A percentile compares a stretch with the other conserved stretches of the same genome.
These are phyloP conservation scores for Stomorhina lunata DNA, from an alignment of 2,888 invertebrate genomes.

Conservation along the genomic window DNA sequence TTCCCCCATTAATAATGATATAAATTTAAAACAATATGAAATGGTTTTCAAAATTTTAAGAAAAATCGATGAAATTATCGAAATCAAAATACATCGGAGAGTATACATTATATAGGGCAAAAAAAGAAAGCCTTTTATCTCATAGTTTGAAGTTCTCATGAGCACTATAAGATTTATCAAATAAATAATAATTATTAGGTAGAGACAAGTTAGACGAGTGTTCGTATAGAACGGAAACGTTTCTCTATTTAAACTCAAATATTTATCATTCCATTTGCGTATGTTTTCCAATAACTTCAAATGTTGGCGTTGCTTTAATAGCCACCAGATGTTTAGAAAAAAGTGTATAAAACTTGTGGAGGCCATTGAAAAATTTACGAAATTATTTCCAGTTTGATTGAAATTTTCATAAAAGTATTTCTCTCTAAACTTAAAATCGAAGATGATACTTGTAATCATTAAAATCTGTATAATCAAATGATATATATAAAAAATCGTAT, in stretches of 20 bases:
- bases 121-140: not conserved
- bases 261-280: not conserved
- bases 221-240: not conserved
- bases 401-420: not conserved
- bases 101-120: not conserved
- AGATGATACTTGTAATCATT: slow-evolving; percentile 44
- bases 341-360: slow-evolving; percentile 66
- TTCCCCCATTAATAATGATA: not conserved
- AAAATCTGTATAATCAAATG: not conserved
- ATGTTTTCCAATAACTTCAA: slow-evolving; percentile 3
- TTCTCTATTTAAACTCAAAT: not conserved
- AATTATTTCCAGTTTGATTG: slow-evolving; percentile 69
- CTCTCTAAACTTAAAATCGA: slow-evolving; percentile 30
- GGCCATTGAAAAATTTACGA: slow-evolving; percentile 68
- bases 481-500: not conserved
- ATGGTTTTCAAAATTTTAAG: slow-evolving; percentile 67
- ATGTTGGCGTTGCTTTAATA: slow-evolving; percentile 4
- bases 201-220: too few species aligned
- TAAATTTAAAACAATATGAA: slow-evolving; percentile 60
- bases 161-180: not conserved
- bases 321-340: slow-evolving; percentile 23
- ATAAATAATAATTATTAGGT: too few species aligned
- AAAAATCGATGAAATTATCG: slow-evolving; percentile 69
- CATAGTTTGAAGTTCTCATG: not conserved
- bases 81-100: slow-evolving; percentile 66